Conservation (phyloP, 2,797 vertebrate genomes). For the Pangasius larnaudii region DNA sequence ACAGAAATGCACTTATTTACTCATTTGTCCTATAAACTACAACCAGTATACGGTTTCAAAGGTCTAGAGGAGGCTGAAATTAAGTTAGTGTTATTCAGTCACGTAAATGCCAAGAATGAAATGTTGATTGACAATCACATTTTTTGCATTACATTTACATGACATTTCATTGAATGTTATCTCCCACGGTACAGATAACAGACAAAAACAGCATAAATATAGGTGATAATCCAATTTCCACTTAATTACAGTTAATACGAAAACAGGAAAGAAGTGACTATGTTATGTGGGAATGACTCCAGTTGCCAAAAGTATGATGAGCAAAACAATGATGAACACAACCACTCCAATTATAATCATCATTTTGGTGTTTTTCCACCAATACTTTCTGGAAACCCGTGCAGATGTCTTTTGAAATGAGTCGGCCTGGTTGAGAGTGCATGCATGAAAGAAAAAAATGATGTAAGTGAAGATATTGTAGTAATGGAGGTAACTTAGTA, state of each 20-base stretch:
- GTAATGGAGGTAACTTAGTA: neutral
- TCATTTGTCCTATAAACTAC: slow-evolving; percentile 13
- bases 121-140: slow-evolving; percentile 1
- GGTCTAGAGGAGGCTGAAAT: slow-evolving; percentile 11
- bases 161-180: neutral
- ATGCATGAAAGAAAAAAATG: neutral
- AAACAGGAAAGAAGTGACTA: neutral
- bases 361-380: slow-evolving; percentile 84
- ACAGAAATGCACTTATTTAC: neutral
- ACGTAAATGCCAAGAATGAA: neutral
- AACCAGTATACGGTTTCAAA: slow-evolving; percentile 17
- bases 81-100: slow-evolving; percentile 9
- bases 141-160: slow-evolving; percentile 11
- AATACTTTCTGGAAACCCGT: slow-evolving; percentile 78
- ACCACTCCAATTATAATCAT: slow-evolving; percentile 78
- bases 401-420: slow-evolving; percentile 78
- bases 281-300: slow-evolving; percentile 65
- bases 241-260: slow-evolving; percentile 2
- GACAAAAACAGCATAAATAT: slow-evolving; percentile 17
- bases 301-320: slow-evolving; percentile 82
- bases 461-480: slow-evolving; percentile 6
- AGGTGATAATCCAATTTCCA: neutral
- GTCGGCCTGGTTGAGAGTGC: slow-evolving; percentile 72
- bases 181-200: neutral
- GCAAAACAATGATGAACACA: slow-evolving; percentile 71